Conservation (phyloP, 1,140 invertebrate species). For the Drosophila sucinea region DNA sequence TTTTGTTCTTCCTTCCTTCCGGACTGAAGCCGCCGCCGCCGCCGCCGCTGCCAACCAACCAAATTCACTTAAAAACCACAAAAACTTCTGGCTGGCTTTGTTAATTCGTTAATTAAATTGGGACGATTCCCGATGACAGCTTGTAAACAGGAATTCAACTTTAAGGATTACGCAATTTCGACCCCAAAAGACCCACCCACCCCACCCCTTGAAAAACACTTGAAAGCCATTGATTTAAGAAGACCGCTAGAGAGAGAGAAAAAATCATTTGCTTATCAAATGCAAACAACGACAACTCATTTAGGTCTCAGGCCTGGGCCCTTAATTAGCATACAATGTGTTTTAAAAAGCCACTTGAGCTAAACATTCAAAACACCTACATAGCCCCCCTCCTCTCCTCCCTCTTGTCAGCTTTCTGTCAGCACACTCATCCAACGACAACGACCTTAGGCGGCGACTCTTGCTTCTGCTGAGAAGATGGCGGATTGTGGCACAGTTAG, state of each 20-base stretch:
- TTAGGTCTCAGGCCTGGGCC: slow-evolving; percentile 54
- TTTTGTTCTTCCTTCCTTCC: not conserved
- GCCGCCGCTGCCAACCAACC: slow-evolving; percentile 18
- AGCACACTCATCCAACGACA: slow-evolving; percentile 38
- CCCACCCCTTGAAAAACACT: not conserved
- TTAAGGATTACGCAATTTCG: slow-evolving; percentile 72
- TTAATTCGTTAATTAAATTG: slow-evolving; percentile 80
- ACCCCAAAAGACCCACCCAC: slow-evolving; percentile 1
- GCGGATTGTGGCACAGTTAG: slow-evolving; percentile 65
- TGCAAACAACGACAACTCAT: slow-evolving; percentile 76
- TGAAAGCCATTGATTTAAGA: slow-evolving; percentile 67
- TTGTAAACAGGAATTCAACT: slow-evolving; percentile 61
- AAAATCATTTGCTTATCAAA: slow-evolving; percentile 74
- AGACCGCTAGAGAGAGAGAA: slow-evolving; percentile 41
- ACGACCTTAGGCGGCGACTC: slow-evolving; percentile 67
- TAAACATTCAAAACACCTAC: slow-evolving; percentile 80
- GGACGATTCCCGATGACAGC: slow-evolving; percentile 53
- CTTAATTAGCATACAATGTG: slow-evolving; percentile 81
- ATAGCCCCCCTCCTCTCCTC: slow-evolving; percentile 7
- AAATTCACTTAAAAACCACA: slow-evolving; percentile 76
- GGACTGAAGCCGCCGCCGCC: too few species aligned
- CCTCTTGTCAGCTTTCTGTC: not conserved
- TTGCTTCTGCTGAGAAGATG: slow-evolving; percentile 53
- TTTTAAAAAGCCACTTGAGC: slow-evolving; percentile 80
- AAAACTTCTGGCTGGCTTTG: slow-evolving; percentile 79